phyloP scores from a whole-genome alignment of 2,113 vertebrate genomes.

The Tautogolabrus adspersus region DNA sequence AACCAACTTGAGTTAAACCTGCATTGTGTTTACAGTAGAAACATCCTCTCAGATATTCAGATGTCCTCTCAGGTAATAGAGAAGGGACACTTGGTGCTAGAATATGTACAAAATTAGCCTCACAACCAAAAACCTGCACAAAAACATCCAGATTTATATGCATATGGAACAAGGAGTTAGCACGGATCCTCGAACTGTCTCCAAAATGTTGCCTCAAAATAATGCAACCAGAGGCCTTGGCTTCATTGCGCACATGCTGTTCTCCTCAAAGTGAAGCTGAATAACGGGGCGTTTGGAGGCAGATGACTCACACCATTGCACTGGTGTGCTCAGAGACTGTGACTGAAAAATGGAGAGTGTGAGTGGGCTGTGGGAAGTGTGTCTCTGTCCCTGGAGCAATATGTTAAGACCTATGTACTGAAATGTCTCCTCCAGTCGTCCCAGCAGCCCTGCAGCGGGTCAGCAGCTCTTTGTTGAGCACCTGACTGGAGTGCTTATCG shows the following conservation, averaged over 20 bases:
- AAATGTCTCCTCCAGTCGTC: conserved; percentile 45
- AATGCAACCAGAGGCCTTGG: conserved; percentile 26
- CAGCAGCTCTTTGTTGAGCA: conserved; percentile 49
- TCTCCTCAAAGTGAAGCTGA: conserved; percentile 52
- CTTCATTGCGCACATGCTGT: conserved; percentile 36
- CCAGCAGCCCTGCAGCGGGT: conserved; percentile 34
- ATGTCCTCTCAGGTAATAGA: not conserved
- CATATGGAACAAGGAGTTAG: conserved; percentile 19
- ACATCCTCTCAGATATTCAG: conserved; percentile 11
- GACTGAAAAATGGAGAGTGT: conserved; percentile 53
- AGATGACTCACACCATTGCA: conserved; percentile 67
- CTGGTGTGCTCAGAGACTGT: conserved; percentile 51
- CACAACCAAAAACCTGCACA: conserved; percentile 1
- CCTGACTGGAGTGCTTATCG: conserved; percentile 60
- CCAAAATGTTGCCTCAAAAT: conserved; percentile 26
- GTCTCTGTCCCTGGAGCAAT: conserved; percentile 46
- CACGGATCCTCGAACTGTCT: conserved; percentile 14
- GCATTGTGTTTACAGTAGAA: conserved; percentile 31
- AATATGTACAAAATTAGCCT: conserved; percentile 3
- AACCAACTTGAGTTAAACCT: conserved; percentile 43
- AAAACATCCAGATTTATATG: conserved; percentile 7
- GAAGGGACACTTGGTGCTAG: not conserved
- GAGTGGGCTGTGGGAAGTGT: conserved; percentile 56
- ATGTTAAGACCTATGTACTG: conserved; percentile 45
- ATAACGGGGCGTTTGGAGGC: conserved; percentile 44